A percentile compares a stretch with the other conserved stretches of the same genome.
Evolutionary conservation across 1,140 invertebrate species (phyloP).

Genomic region (Drosophila tani): DNA sequence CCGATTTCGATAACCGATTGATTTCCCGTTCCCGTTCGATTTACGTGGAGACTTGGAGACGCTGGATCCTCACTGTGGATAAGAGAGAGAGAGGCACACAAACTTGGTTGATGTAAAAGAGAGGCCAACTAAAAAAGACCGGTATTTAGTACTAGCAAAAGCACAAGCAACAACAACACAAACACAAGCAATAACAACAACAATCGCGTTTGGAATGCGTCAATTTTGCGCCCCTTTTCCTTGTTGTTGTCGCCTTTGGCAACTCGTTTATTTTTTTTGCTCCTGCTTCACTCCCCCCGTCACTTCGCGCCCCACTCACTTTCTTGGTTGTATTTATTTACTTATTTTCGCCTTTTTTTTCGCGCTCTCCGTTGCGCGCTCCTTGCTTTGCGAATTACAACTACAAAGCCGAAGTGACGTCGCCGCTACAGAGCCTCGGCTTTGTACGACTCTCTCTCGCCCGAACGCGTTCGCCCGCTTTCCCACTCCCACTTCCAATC

Average conservation of each 20-base stretch:
- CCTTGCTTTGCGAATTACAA: constrained; percentile 80
- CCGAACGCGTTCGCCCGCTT: constrained; percentile 34
- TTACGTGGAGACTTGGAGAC: constrained; percentile 31
- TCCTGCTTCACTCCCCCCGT: constrained; percentile 54
- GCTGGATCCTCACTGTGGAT: constrained; percentile 39
- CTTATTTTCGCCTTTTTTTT: constrained; percentile 57
- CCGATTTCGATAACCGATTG: constrained; percentile 6
- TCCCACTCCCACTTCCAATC: constrained; percentile 27
- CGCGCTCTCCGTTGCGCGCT: constrained; percentile 79
- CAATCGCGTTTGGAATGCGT: constrained; percentile 73
- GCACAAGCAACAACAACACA: constrained; percentile 40
- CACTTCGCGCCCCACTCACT: constrained; percentile 41
- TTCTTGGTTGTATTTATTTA: constrained; percentile 42
- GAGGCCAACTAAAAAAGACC: constrained; percentile 60
- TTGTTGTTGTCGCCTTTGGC: constrained; percentile 41
- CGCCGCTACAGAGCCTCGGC: constrained; percentile 48
- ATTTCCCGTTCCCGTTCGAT: constrained; percentile 30
- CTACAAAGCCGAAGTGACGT: constrained; percentile 77
- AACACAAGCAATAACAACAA: constrained; percentile 35
- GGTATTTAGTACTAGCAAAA: constrained; percentile 63
- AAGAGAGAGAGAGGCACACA: constrained; percentile 41
- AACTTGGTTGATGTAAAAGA: constrained; percentile 51
- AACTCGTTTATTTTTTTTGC: constrained; percentile 50
- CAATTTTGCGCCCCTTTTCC: constrained; percentile 57
- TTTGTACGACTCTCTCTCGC: constrained; percentile 31